A percentile compares a stretch with the other conserved stretches of the same genome.
Evolutionary conservation across 2,113 vertebrate genomes (phyloP).

Genomic region (Excalfactoria chinensis): DNA sequence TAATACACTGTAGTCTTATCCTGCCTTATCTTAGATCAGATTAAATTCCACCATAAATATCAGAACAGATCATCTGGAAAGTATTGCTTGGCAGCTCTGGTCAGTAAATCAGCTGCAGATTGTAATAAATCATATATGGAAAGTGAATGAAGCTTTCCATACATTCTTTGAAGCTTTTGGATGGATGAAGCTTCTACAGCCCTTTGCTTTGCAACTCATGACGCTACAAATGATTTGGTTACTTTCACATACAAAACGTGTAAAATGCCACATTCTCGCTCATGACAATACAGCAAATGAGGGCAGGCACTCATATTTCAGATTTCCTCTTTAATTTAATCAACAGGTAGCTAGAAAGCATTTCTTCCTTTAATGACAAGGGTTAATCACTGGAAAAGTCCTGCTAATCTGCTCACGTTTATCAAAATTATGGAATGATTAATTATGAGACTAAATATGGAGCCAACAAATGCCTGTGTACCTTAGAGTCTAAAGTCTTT

Average conservation of each 20-base stretch:
- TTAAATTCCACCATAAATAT: constrained; percentile 31
- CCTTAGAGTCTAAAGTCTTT: not conserved
- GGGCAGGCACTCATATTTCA: not conserved
- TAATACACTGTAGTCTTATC: constrained; percentile 15
- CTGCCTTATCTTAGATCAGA: constrained; percentile 19
- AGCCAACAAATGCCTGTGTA: accelerated
- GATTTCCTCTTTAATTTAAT: not conserved
- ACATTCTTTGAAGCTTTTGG: not conserved
- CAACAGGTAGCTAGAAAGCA: not conserved
- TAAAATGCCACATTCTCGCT: not conserved
- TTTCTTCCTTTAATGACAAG: not conserved
- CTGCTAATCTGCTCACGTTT: not conserved
- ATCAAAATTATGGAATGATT: not conserved
- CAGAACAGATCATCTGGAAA: not conserved
- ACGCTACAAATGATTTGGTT: not conserved
- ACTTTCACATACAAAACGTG: not conserved
- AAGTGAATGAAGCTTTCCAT: not conserved
- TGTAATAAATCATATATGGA: not conserved
- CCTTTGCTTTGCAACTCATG: not conserved
- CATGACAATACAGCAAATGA: not conserved
- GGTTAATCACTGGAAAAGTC: not conserved
- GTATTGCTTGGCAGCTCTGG: not conserved
- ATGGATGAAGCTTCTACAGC: not conserved
- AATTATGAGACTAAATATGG: not conserved
- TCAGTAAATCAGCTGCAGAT: not conserved